Base-by-base conservation (phyloP, 2,113 vertebrate genomes). In the Chaenogobius annularis region DNA sequence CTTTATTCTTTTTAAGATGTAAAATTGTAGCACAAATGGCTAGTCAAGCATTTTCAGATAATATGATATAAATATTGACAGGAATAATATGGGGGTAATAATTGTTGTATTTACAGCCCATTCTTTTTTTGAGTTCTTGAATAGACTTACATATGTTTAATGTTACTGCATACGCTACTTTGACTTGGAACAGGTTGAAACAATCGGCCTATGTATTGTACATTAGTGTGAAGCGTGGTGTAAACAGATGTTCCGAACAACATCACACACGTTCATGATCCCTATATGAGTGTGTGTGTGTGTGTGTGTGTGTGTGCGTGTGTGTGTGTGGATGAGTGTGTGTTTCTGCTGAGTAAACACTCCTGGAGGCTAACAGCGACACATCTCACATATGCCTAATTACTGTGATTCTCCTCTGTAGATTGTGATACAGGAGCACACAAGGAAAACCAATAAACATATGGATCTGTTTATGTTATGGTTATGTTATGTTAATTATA, bases 261-360 rank as follows among this genome's bases (percentile, higher is more conserved):
- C 69, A 70, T 61, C 40, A 61, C 73, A 72, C 71, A 46, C 67
- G 80, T 73, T 43, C 48, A 69, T 84, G 74, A 48, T 66, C 80
- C 79, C n/a, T n/a, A n/a, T n/a, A n/a, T n/a, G n/a, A 4, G 26
- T 31, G 26, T 31, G 26, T 31, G 26, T 31, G 26, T 31, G 26
- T 31, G 26, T 31, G 26, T 31, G 26, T 31, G 26, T 31, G 26
- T 31, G 66, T 83, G 79, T 47, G 17, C 22, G 43, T 63, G 69
- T 56, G 20, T 23, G 54, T 82, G 79, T 47, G 17, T 19, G 35
- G 35, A 3, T 35, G 6, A 35, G 68, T 66, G 15, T 69, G 44
- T 69, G 71, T 81, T 87, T 89, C 74, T 91, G 84, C 85, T 89
- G 89, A 85, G 76, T 78, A 83, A 80, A 85, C 83, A 83, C 74